Evolutionary conservation across 2,113 vertebrate genomes (phyloP).

Genomic region (Barnardius zonarius): DNA sequence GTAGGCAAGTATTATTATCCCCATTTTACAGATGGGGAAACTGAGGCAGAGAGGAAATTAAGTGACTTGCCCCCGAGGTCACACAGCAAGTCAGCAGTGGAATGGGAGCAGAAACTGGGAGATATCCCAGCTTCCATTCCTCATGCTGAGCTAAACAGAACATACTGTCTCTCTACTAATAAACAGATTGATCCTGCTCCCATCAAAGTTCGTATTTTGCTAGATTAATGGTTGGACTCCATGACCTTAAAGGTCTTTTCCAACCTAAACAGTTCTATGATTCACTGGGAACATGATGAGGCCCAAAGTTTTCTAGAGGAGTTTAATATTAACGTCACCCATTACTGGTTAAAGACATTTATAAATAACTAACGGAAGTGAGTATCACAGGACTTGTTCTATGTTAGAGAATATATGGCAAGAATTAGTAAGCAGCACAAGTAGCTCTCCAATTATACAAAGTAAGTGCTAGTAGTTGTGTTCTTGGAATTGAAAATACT

Average conservation of each 20-base stretch:
- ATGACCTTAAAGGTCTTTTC: neutral
- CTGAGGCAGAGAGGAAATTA: slow-evolving; percentile 15
- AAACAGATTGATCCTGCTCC: neutral
- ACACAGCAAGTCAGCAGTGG: neutral
- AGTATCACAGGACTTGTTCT: neutral
- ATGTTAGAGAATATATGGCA: neutral
- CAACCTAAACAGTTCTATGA: neutral
- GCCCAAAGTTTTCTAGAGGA: neutral
- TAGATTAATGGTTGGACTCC: neutral
- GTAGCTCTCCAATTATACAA: neutral
- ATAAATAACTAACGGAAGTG: neutral
- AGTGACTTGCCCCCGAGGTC: neutral
- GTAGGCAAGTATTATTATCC: slow-evolving; percentile 58
- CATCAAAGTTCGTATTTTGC: neutral
- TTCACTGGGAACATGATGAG: neutral
- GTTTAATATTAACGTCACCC: neutral
- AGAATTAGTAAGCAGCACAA: neutral
- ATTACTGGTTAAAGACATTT: neutral
- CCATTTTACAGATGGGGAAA: slow-evolving; percentile 68
- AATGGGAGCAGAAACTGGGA: neutral
- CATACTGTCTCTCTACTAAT: neutral
- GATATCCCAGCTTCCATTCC: neutral
- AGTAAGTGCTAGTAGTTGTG: neutral
- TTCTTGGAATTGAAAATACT: neutral
- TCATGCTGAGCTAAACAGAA: neutral